A percentile compares a stretch with the other conserved stretches of the same genome.
Evolutionary conservation across 2,797 vertebrate species (phyloP).

Genomic region (Emys orbicularis): DNA sequence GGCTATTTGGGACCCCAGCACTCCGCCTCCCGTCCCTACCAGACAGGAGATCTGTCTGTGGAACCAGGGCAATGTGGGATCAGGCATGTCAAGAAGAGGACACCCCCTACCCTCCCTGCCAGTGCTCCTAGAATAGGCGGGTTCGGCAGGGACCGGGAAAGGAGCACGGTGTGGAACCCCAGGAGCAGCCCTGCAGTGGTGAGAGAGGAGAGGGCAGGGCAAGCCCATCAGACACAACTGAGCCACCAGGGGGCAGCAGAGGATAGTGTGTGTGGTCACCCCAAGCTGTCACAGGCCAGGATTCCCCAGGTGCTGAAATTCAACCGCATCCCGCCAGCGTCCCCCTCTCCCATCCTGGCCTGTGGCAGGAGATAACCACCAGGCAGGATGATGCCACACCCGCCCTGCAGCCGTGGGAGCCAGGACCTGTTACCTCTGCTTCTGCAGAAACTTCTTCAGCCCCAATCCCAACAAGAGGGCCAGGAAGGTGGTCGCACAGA

Average conservation of each 20-base stretch:
- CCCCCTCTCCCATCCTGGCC: not conserved
- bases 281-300: not conserved
- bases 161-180: not conserved
- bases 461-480: constrained; percentile 70
- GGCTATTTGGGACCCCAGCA: fast-evolving
- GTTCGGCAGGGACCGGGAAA: not conserved
- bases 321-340: too few species aligned
- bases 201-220: not conserved
- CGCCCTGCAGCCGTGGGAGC: not conserved
- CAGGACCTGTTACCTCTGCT: constrained; percentile 25
- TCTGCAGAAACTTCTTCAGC: constrained; percentile 35
- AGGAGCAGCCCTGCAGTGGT: not conserved
- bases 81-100: not conserved
- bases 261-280: not conserved
- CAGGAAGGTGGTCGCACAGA: constrained; percentile 66
- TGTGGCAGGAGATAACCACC: not conserved
- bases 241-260: constrained; percentile 64
- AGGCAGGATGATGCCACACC: not conserved
- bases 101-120: not conserved
- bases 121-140: not conserved
- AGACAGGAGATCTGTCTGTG: not conserved
- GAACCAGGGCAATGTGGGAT: not conserved
- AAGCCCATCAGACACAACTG: not conserved
- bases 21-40: not conserved
- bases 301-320: too few species aligned